Conservation (phyloP, 2,113 vertebrate species). For the Baryphthengus martii region DNA sequence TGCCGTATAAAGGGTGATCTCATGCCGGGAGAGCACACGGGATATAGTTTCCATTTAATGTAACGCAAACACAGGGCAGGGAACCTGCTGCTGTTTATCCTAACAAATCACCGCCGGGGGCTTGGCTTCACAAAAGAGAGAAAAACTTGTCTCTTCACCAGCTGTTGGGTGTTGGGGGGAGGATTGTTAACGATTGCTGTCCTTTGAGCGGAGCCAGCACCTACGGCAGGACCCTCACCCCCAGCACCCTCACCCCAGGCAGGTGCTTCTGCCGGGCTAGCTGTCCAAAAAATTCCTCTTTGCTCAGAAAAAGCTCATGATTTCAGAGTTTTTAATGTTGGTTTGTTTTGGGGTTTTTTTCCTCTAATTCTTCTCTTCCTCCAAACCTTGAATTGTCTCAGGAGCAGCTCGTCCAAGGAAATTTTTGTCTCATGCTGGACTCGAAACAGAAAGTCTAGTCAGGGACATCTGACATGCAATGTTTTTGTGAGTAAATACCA, state of each 20-base stretch:
- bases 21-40: neutral
- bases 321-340: neutral
- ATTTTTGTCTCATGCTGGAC: slow-evolving; percentile 76
- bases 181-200: neutral
- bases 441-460: slow-evolving; percentile 74
- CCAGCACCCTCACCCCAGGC: neutral
- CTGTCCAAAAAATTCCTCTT: neutral
- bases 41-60: neutral
- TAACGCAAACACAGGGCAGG: neutral
- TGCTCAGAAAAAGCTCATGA: neutral
- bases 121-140: neutral
- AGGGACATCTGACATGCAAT: slow-evolving; percentile 64
- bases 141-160: neutral
- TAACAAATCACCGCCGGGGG: neutral
- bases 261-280: neutral
- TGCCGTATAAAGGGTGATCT: neutral
- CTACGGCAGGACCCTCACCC: neutral
- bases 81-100: neutral
- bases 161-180: neutral
- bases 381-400: slow-evolving; percentile 42
- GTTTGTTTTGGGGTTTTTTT: neutral
- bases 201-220: neutral
- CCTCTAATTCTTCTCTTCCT: neutral
- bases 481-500: slow-evolving; percentile 76
- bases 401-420: slow-evolving; percentile 73